Percentiles rank a stretch among this genome's conserved stretches.
These are phyloP conservation scores for Carpatolechia fugitivella DNA, from an alignment of 2,888 invertebrate genomes.

Conservation along the genomic window DNA sequence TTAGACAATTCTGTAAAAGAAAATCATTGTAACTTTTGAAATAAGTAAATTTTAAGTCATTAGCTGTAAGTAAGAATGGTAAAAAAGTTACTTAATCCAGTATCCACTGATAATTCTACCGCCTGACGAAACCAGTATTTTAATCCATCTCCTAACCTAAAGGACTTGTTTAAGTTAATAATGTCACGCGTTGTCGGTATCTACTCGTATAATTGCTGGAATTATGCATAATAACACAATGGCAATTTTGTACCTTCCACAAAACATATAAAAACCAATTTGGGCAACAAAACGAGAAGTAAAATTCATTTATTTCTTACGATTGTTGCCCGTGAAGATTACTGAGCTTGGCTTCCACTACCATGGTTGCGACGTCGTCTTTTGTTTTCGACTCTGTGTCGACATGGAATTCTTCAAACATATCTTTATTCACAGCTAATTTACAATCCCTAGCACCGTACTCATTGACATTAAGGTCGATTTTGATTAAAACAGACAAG, in stretches of 20 bases:
- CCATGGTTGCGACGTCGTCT: slow-evolving; percentile 23
- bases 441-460: background rate
- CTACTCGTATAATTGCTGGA: slow-evolving; percentile 37
- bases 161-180: background rate
- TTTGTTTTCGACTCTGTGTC: slow-evolving; percentile 3
- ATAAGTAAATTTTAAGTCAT: no score
- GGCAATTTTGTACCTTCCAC: slow-evolving; percentile 46
- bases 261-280: slow-evolving; percentile 68
- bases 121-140: background rate
- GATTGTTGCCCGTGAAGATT: slow-evolving; percentile 60
- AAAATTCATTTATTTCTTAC: slow-evolving; percentile 70
- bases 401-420: no score
- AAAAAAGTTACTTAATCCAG: no score
- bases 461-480: background rate
- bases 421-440: no score
- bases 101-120: background rate
- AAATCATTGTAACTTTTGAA: no score
- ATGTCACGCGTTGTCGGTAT: slow-evolving; percentile 45
- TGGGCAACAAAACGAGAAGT: slow-evolving; percentile 45
- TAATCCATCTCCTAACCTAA: background rate
- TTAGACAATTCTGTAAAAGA: no score
- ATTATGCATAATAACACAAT: slow-evolving; percentile 53
- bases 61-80: no score
- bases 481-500: background rate
- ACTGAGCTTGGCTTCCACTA: slow-evolving; percentile 58